Base-by-base conservation (phyloP, 2,888 invertebrate species). In the Catocala sponsa region DNA sequence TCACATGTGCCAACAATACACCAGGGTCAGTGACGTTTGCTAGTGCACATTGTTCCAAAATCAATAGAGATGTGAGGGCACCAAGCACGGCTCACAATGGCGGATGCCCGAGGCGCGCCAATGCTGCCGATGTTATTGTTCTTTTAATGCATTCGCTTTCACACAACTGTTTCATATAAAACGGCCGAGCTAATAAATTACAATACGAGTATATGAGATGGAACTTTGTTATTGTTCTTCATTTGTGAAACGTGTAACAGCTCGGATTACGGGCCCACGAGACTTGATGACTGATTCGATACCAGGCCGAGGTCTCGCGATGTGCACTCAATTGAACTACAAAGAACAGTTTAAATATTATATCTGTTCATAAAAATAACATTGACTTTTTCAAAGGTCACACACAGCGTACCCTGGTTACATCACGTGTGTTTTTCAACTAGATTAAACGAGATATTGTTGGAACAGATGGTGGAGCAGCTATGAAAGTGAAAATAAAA, bases 41-140 rank as follows among this genome's bases (percentile, higher is more conserved):
- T 53, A 59, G 48, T 75, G 72, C 70, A 72, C 78, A 81, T 82
- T 81, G 82, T 81, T 82, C 79, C 79, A 79, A 82, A 83, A 84
- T 80, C 81, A 81, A 82, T 86, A 86, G 83, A 67, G 65, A 63
- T 70, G 65, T 76, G 79, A 82, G 74, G 78, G 77, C 74, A 78
- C 69, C 66, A 63, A 72, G 68, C 68, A 63, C 55, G 60, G 69
- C 57, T 75, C 71, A 83, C 83, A 86, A 85, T 82, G 44, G 59
- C 65, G 48, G 59, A 55, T 54, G 70, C 76, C 63, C 55, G 59
- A 55, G 72, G 60, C 65, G 68, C 68, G 53, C 55, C 74, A 67
- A 72, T 68, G 73, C 65, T 77, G 66, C 68, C 72, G 69, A 69
- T 80, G 78, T 78, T 82, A 82, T 83, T 83, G 79, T 81, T 83